Base-by-base conservation (phyloP, 2,797 vertebrate species). In the Astyanax mexicanus region DNA sequence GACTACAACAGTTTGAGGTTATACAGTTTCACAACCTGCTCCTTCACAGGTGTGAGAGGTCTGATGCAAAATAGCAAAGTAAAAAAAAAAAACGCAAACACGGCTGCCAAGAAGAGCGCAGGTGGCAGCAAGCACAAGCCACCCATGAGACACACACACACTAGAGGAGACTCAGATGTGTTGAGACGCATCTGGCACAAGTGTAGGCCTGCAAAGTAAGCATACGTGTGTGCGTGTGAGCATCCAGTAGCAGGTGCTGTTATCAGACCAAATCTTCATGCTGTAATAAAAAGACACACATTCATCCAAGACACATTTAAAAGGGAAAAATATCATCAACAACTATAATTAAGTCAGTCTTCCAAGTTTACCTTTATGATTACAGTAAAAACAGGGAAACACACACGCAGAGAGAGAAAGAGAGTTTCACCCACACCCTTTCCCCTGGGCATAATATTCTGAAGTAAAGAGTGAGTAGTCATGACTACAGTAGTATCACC, bases 31-130 rank as follows among this genome's bases (percentile, higher is more conserved):
- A 55, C 64, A 27, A 82, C 54, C 47, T 60, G 55, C 51, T 78
- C 65, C 44, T 57, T 71, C 80, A 87, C 88, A 90, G 90, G 88
- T 91, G 88, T 80, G 84, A 88, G 74, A 74, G 65, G 40, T 52
- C 44, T 67, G 51, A 70, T 44, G 72, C 81, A 70, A 83, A 78
- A 81, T n/a, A 81, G 69, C 35, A 35, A n/a, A 23, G 74, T 61
- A 13, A 37, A 74, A 77, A 81, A 54, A 52, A 82, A 77, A 81
- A 12, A 70, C 0, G 35, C 47, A 69, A 55, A 80, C 72, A 79
- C 73, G 78, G 32, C 64, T 73, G 70, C 67, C 60, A 68, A 21
- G 35, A 54, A 51, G 21, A 66, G 74, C 67, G 57, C 54, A 67
- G 60, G 71, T 74, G 69, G 51, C n/a, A 21, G 17, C 12, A 64